phyloP scores from a whole-genome alignment of 2,888 invertebrate genomes.

The Diadegma fenestrale region DNA sequence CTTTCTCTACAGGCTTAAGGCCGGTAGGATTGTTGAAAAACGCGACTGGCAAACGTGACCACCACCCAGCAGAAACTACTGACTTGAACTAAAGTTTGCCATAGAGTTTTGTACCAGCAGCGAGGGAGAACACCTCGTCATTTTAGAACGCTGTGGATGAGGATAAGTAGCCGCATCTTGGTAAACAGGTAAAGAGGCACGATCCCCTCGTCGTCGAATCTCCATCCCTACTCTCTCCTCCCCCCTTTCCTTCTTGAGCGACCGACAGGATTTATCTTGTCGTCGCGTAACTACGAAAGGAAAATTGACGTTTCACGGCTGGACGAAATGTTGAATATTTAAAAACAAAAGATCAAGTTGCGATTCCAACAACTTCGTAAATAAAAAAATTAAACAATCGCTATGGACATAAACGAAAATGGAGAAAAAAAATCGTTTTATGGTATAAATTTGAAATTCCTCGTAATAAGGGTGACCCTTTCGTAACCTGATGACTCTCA shows the following conservation, averaged over 20 bases:
- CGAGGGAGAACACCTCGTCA: constrained; percentile 68
- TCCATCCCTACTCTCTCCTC: constrained; percentile 13
- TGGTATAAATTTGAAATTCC: constrained; percentile 20
- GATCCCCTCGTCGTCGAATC: constrained; percentile 61
- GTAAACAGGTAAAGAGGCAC: constrained; percentile 80
- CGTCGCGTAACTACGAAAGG: constrained; percentile 2
- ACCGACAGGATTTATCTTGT: constrained; percentile 7
- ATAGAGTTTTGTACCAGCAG: constrained; percentile 22
- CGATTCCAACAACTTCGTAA: neutral
- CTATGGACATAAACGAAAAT: neutral
- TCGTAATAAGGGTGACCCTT: constrained; percentile 46
- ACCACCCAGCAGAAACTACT: constrained; percentile 60
- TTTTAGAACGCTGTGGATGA: constrained; percentile 74
- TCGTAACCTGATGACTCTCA: constrained; percentile 35
- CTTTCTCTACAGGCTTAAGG: constrained; percentile 19
- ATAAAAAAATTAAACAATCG: neutral
- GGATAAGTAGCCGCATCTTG: constrained; percentile 78
- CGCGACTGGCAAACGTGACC: constrained; percentile 63
- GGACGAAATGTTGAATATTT: neutral
- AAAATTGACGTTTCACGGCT: neutral
- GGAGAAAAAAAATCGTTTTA: neutral
- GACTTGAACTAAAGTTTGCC: constrained; percentile 52
- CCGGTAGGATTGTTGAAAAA: constrained; percentile 55
- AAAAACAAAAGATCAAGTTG: neutral
- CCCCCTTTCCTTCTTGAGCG: constrained; percentile 15